Conservation (phyloP, 1,140 invertebrate species). For the Apis cerana region DNA sequence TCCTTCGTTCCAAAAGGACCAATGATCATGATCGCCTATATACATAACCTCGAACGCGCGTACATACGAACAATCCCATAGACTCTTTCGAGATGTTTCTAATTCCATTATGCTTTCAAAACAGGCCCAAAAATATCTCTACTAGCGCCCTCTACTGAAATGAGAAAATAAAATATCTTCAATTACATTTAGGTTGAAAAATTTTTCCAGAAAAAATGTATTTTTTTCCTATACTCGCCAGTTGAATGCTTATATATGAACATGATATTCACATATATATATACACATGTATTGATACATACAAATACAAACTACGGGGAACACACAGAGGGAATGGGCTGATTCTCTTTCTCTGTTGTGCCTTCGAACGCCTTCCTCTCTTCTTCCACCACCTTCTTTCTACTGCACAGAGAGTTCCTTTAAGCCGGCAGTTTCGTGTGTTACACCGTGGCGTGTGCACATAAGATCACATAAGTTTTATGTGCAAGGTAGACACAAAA, state of each 20-base stretch:
- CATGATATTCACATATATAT: background rate
- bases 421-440: slow-evolving; percentile 62
- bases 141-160: background rate
- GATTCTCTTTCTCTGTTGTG: slow-evolving; percentile 43
- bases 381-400: slow-evolving; percentile 59
- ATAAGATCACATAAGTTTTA: slow-evolving; percentile 26
- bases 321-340: slow-evolving; percentile 43
- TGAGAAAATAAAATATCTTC: background rate
- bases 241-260: background rate
- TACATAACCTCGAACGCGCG: background rate
- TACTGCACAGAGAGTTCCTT: slow-evolving; percentile 61
- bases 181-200: background rate
- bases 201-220: background rate
- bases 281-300: background rate
- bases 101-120: slow-evolving; percentile 15
- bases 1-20: background rate
- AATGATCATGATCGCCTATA: background rate
- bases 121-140: background rate
- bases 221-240: background rate
- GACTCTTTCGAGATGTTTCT: background rate
- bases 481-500: slow-evolving; percentile 6
- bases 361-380: slow-evolving; percentile 31
- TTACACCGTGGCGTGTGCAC: slow-evolving; percentile 61
- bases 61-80: slow-evolving; percentile 10
- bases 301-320: slow-evolving; percentile 18